These are phyloP conservation scores for Amniataba percoides DNA, from an alignment of 2,797 vertebrate species.

Conservation along the genomic window DNA sequence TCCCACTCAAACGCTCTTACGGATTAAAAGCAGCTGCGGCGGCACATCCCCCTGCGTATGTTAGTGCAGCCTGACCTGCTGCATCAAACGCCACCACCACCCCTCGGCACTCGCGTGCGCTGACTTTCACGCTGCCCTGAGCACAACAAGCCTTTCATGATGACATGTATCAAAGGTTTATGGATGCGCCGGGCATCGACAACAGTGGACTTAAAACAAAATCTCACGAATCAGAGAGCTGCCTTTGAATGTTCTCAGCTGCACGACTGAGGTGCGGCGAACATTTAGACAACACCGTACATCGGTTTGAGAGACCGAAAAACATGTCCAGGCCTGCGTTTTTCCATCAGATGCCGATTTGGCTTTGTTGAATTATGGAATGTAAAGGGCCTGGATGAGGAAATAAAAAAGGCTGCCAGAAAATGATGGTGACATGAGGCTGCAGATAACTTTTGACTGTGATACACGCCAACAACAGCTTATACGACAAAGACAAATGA, in stretches of 20 bases:
- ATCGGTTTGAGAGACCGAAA: background rate
- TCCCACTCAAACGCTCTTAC: slow-evolving; percentile 66
- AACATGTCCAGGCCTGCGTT: background rate
- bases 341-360: background rate
- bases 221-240: slow-evolving; percentile 3
- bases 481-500: no score
- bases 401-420: background rate
- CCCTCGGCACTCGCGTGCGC: slow-evolving; percentile 60
- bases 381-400: background rate
- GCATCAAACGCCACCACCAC: slow-evolving; percentile 29
- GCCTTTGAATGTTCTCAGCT: background rate
- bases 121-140: slow-evolving; percentile 43
- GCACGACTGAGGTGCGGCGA: background rate
- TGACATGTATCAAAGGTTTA: slow-evolving; percentile 37
- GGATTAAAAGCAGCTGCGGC: slow-evolving; percentile 73
- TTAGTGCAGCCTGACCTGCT: slow-evolving; percentile 61
- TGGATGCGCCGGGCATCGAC: slow-evolving; percentile 10
- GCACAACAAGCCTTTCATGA: slow-evolving; percentile 38
- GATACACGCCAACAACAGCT: no score
- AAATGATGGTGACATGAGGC: no score
- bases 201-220: slow-evolving; percentile 22
- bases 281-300: background rate
- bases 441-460: no score
- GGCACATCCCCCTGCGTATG: slow-evolving; percentile 39
- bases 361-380: background rate